Conservation (phyloP, 2,113 vertebrate genomes). For the Acinonyx jubatus region DNA sequence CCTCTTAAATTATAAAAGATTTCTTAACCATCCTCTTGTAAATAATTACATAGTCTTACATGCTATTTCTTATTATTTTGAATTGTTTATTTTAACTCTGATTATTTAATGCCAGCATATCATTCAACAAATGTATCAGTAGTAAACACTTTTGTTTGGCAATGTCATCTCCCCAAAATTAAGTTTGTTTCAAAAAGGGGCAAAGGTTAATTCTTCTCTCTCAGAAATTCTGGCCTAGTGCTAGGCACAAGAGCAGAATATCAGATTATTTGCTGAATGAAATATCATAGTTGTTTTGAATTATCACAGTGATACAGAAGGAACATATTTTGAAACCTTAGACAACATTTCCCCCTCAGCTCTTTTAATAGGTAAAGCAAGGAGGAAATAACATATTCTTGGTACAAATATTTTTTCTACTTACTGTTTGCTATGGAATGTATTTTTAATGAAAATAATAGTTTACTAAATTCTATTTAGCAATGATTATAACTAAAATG, state of each 20-base stretch:
- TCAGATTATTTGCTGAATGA: neutral
- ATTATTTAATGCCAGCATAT: neutral
- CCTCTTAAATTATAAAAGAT: neutral
- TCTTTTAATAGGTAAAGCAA: neutral
- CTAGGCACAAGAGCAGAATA: neutral
- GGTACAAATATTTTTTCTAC: neutral
- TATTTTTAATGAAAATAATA: slow-evolving; percentile 14
- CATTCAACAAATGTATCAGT: neutral
- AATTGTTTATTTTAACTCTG: neutral
- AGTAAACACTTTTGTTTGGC: neutral
- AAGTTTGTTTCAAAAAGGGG: neutral
- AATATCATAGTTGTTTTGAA: neutral
- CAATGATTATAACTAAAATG: neutral
- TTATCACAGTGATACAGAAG: neutral
- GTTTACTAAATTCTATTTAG: neutral
- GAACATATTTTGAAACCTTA: neutral
- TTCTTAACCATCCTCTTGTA: neutral
- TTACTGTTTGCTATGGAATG: neutral
- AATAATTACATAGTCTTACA: neutral
- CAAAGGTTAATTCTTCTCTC: neutral
- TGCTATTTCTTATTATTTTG: neutral
- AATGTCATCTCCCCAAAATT: neutral
- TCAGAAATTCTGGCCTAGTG: neutral
- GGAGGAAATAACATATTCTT: neutral
- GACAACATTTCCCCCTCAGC: neutral